phyloP scores from a whole-genome alignment of 2,797 vertebrate genomes.

The Margarornis squamiger region DNA sequence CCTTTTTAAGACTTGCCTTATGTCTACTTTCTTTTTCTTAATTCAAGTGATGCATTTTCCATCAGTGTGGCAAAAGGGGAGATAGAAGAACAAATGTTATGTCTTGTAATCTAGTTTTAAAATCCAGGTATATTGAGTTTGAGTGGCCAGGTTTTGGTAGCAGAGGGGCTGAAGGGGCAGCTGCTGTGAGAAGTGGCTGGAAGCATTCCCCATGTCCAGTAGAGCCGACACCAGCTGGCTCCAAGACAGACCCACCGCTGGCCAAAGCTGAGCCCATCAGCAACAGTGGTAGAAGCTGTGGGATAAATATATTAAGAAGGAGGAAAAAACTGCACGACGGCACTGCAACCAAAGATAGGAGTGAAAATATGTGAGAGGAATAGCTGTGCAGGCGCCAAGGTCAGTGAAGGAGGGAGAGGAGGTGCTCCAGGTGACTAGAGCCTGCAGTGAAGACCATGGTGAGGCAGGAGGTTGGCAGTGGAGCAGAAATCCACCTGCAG shows the following conservation, averaged over 20 bases:
- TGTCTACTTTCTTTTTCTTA: background rate
- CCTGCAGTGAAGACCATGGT: background rate
- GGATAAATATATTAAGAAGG: background rate
- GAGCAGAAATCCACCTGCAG: background rate
- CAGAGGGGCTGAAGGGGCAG: background rate
- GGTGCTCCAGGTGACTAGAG: background rate
- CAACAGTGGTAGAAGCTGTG: background rate
- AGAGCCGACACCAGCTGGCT: background rate
- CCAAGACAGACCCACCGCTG: background rate
- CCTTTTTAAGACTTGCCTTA: background rate
- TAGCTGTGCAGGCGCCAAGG: background rate
- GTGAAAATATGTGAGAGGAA: background rate
- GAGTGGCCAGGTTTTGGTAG: background rate
- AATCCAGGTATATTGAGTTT: background rate
- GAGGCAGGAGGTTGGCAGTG: background rate
- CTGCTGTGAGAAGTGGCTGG: background rate
- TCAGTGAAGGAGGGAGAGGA: background rate
- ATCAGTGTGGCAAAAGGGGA: background rate
- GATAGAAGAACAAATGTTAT: background rate
- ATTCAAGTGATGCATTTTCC: background rate
- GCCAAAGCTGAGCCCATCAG: too few relatives aligned
- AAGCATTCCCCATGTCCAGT: background rate
- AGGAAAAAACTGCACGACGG: background rate
- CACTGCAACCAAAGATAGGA: background rate
- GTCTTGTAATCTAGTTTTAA: background rate